Conservation (phyloP, 2,797 vertebrate species). For the Rousettus madagascariensis region DNA sequence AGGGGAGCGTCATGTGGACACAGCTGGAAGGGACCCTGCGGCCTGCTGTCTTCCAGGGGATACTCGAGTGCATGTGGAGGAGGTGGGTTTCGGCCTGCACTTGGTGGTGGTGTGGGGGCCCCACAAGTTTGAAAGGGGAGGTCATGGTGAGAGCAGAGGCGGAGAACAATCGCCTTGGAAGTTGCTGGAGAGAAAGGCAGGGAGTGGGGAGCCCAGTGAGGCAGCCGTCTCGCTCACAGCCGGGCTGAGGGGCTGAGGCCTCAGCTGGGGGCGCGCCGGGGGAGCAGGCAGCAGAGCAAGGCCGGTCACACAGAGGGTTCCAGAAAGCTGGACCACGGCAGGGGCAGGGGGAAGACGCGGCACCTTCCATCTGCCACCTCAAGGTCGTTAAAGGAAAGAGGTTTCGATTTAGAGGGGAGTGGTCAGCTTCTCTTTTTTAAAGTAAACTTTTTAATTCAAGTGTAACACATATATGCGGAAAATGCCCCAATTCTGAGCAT, state of each 20-base stretch:
- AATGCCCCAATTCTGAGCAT: fast-evolving
- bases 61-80: not conserved
- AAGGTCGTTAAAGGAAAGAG: not conserved
- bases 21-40: not conserved
- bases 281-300: not conserved
- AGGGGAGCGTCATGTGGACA: not conserved
- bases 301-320: not conserved
- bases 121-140: too few species aligned
- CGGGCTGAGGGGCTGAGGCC: not conserved
- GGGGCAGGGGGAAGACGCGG: not conserved
- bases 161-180: not conserved
- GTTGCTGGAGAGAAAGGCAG: not conserved
- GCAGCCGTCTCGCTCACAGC: not conserved
- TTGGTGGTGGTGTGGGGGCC: too few species aligned
- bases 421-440: not conserved
- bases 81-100: not conserved
- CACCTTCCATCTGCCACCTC: not conserved
- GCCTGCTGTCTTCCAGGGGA: too few species aligned
- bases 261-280: not conserved
- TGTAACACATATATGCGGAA: not conserved
- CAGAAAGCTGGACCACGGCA: not conserved
- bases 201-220: not conserved
- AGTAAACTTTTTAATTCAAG: not conserved
- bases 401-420: not conserved
- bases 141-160: not conserved